Base-by-base conservation (phyloP, 1,140 invertebrate genomes). In the Caenorhabditis tropicalis region DNA sequence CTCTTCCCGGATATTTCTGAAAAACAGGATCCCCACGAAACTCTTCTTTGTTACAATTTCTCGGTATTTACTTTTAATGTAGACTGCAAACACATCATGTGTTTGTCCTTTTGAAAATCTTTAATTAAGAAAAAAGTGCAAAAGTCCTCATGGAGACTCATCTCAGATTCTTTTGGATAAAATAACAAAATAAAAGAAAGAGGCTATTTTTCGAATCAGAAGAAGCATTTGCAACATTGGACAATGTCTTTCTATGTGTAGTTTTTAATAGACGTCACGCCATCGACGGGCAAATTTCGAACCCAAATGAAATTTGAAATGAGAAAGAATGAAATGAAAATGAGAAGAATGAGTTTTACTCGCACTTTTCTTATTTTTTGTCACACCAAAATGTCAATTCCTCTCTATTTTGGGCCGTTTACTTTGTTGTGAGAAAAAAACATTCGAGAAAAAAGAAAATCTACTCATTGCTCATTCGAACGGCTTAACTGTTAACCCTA, bases 261-360 rank as follows among this genome's bases (percentile, higher is more conserved):
- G 58, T 65, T 65, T 46, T 65, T 39, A 65, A 65, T 65, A 65
- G 58, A 65, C 58, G 58, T 65, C 58, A 65, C 58, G 53, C 58
- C 33, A 43, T 19, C 29, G 31, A 36, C 36, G 58, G 33, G 31
- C 33, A 65, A 65, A 36, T 43, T 65, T 65, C 31, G 58, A 65
- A 65, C 58, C 58, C 21, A 65, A 65, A 65, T 65, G 58, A 65
- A 65, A 65, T 36, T 65, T 36, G 31, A 16, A 39, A 24, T 36
- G 33, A 39, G 27, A 36, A 65, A 65, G 36, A 19, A 19, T 19
- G 33, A 51, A n/a, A 21, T 9, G 49, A 65, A 65, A 65, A 65
- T 65, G 58, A 39, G n/a, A 65, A 27, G 58, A 65, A 65, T 65
- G 24, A 29, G 4, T 16, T 36, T 65, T 21, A 27, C 19, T 74